These are phyloP conservation scores for Ploceus nigricollis DNA, from an alignment of 2,113 vertebrate genomes.

Conservation along the genomic window DNA sequence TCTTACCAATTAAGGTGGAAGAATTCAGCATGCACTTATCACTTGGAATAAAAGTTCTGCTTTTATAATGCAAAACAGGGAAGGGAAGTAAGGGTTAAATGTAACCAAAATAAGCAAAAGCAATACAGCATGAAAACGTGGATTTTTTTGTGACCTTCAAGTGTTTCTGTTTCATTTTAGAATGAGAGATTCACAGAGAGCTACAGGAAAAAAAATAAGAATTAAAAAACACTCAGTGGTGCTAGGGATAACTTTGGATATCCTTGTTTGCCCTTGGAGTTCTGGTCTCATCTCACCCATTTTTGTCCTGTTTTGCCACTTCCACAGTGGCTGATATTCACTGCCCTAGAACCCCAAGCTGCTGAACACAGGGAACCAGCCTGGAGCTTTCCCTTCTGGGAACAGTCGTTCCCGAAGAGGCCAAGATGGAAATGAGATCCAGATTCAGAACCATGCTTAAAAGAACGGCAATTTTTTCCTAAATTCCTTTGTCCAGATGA, in stretches of 20 bases:
- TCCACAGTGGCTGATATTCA: background rate
- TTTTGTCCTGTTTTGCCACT: background rate
- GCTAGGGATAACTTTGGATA: background rate
- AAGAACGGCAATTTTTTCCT: rapidly evolving
- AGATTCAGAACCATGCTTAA: background rate
- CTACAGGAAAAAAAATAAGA: background rate
- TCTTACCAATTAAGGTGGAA: background rate
- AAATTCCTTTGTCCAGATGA: background rate
- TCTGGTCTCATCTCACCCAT: background rate
- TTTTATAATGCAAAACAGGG: background rate
- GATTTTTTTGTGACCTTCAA: background rate
- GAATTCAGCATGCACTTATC: background rate
- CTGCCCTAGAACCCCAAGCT: background rate
- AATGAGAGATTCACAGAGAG: background rate
- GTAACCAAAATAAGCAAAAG: background rate
- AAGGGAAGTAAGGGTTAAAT: background rate
- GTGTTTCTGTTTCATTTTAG: background rate
- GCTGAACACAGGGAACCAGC: background rate
- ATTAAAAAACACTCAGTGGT: rapidly evolving
- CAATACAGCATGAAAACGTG: background rate
- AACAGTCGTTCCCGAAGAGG: background rate
- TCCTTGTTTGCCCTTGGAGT: background rate
- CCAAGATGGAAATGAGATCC: background rate
- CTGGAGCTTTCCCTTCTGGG: background rate
- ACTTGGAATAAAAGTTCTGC: background rate